These are phyloP conservation scores for Strigamia maritima DNA, from an alignment of 2,888 invertebrate genomes.

Conservation along the genomic window DNA sequence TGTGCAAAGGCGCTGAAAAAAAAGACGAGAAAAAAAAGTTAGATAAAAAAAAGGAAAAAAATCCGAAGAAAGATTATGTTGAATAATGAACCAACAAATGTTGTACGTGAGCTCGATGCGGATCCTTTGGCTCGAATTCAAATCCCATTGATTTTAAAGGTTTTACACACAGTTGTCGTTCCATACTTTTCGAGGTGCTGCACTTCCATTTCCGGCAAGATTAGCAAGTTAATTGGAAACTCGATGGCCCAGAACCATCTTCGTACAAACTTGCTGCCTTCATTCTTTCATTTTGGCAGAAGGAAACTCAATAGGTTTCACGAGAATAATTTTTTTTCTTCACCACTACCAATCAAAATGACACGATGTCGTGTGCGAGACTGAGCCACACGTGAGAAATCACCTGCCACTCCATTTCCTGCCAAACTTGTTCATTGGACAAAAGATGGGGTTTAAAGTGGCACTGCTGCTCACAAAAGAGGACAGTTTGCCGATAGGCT, in stretches of 20 bases:
- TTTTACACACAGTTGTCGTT: constrained; percentile 4
- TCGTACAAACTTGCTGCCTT: neutral
- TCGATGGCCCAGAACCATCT: constrained; percentile 4
- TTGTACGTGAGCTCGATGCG: neutral
- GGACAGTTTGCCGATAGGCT: no score
- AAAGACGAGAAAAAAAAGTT: neutral
- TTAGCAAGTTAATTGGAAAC: constrained; percentile 4
- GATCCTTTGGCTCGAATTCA: neutral
- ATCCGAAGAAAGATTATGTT: neutral
- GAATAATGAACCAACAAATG: neutral
- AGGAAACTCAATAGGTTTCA: neutral
- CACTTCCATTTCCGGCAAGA: neutral
- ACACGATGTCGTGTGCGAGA: neutral
- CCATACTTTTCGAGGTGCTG: neutral
- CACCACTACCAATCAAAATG: neutral
- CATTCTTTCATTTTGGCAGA: neutral
- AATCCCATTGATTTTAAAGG: neutral
- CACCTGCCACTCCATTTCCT: neutral
- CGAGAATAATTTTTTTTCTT: neutral
- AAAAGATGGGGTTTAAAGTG: neutral
- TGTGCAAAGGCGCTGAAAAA: neutral
- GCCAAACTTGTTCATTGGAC: neutral
- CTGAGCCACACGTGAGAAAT: neutral
- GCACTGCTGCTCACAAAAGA: neutral
- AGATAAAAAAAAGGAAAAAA: neutral